Base-by-base conservation (phyloP, 2,797 vertebrate species). In the Orientallactaga sibirica region DNA sequence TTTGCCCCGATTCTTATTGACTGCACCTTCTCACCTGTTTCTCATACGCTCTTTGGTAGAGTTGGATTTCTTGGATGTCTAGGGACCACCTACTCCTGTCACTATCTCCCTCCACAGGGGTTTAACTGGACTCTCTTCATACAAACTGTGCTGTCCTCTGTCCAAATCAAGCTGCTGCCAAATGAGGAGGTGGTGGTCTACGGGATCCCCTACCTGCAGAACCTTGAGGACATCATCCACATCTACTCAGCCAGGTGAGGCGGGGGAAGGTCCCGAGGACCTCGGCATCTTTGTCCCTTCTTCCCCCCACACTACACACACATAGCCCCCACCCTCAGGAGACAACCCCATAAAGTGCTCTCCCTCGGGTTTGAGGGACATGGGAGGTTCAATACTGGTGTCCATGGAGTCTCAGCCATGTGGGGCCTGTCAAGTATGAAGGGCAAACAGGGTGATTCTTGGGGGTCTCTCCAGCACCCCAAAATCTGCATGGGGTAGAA, bases 71-170 rank as follows among this genome's bases (percentile, higher is more conserved):
- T 10, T 5, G 18, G 66, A 9, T 5, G 9, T 66, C n/a, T 48
- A 12, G 29, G 33, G 33, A 22, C 27, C 1, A 1, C 27, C 74
- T 3, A 16, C 24, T 68, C 29, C 61, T 67, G 24, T n/a, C 68
- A 12, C 64, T n/a, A 58, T 22, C 73, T 1, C 29, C 20, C 16
- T 48, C 68, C 73, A 8, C 97, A 99, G 99, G 99, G 98, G 33
- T 99, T 99, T 96, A 99, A 99, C 97, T 99, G 99, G 99, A 99
- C 99, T 1, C 97, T 98, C 76, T 99, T 99, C 97, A 98, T 99
- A 94, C 99, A 99, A 96, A 98, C 98, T 0, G 98, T 99, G 82
- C 98, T 99, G 96, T 98, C 99, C 27, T 99, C 99, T 7, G 99
- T 99, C 75, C 98, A 97, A 0, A 96, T 99, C 2, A 83, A 98